Evolutionary conservation across 1,140 invertebrate genomes (phyloP).

Genomic region (Aradophagus sp.): DNA sequence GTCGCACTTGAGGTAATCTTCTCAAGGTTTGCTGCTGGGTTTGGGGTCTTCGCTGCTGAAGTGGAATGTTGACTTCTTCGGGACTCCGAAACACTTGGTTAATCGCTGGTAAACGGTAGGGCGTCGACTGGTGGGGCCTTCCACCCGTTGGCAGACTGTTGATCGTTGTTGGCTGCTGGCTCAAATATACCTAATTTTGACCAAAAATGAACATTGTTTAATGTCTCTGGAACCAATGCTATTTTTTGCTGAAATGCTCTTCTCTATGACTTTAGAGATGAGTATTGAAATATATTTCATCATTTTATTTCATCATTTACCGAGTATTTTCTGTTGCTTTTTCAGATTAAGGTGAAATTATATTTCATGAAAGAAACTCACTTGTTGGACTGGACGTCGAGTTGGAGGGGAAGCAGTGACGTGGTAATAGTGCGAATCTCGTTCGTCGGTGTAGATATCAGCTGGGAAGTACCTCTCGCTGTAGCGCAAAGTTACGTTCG

Average conservation of each 20-base stretch:
- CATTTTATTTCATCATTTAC: no score
- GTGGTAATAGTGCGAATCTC: constrained; percentile 79
- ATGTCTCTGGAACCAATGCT: no score
- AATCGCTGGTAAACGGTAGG: constrained; percentile 65
- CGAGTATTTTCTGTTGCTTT: no score
- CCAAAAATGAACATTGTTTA: no score
- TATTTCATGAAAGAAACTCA: no score
- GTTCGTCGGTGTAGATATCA: constrained; percentile 82
- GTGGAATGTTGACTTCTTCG: constrained; percentile 89
- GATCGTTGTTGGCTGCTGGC: constrained; percentile 61
- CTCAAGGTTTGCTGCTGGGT: constrained; percentile 60
- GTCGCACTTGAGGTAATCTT: constrained; percentile 71
- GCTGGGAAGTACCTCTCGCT: constrained; percentile 89
- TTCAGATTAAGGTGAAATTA: no score
- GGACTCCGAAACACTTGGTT: constrained; percentile 86
- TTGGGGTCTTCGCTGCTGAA: constrained; percentile 82
- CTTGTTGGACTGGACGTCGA: constrained; percentile 64
- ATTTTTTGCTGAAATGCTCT: no score
- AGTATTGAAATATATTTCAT: no score
- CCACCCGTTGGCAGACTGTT: constrained; percentile 67
- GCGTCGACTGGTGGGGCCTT: constrained; percentile 63
- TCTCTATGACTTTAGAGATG: no score
- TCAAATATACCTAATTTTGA: constrained; percentile 56
- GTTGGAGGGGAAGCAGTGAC: constrained; percentile 48
- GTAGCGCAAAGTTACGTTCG: constrained; percentile 88